These are phyloP conservation scores for Leptonema lineaticorne DNA, from an alignment of 1,140 invertebrate genomes.

Conservation along the genomic window DNA sequence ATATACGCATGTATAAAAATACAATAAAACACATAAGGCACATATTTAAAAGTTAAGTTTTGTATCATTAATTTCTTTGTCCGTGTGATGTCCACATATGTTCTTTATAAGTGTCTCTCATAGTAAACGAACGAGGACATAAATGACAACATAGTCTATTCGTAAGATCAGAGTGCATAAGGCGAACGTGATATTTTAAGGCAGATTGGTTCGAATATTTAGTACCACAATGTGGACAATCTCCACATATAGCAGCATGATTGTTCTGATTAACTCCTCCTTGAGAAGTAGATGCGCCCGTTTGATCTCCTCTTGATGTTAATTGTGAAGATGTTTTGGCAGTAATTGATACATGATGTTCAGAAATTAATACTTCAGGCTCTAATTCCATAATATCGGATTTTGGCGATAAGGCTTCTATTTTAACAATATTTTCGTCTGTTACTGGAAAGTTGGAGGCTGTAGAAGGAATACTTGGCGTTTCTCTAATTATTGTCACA, in stretches of 20 bases:
- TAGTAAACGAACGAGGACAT: conserved; percentile 64
- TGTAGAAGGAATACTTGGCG: not conserved
- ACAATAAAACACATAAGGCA: conserved; percentile 15
- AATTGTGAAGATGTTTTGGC: not conserved
- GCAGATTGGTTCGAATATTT: conserved; percentile 66
- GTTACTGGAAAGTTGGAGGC: not conserved
- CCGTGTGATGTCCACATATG: conserved; percentile 66
- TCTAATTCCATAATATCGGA: conserved; percentile 52
- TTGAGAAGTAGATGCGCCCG: conserved; percentile 49
- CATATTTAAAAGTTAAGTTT: not conserved
- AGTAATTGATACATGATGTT: conserved; percentile 48
- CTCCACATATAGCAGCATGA: conserved; percentile 61
- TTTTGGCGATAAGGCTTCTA: conserved; percentile 52
- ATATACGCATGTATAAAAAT: not conserved
- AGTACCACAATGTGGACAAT: conserved; percentile 67
- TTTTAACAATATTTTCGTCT: conserved; percentile 45
- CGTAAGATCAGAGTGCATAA: conserved; percentile 67
- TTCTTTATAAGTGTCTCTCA: conserved; percentile 64
- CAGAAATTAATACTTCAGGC: conserved; percentile 53
- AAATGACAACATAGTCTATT: conserved; percentile 66
- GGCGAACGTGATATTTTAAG: conserved; percentile 67
- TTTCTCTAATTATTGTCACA: not conserved
- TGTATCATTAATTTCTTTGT: conserved; percentile 57
- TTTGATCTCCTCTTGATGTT: not conserved
- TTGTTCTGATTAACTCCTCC: conserved; percentile 47